Conservation (phyloP, 2,113 vertebrate species). For the Coregonus clupeaformis region DNA sequence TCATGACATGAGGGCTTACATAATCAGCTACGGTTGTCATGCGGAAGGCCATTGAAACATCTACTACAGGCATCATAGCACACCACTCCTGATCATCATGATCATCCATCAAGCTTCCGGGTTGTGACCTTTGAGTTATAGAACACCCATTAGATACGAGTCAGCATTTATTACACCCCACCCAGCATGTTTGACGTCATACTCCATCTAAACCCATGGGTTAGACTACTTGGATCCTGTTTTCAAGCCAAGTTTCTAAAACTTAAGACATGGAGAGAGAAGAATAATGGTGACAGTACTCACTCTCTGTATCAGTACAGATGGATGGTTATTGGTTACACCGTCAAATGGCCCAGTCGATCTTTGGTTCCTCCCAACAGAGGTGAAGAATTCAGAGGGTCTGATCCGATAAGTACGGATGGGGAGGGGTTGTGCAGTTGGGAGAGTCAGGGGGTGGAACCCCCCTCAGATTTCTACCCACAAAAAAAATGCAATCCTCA, state of each 20-base stretch:
- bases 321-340: no score
- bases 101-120: background rate
- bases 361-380: slow-evolving; percentile 5
- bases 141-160: background rate
- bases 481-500: no score
- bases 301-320: slow-evolving; percentile 34
- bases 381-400: slow-evolving; percentile 15
- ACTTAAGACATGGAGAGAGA: background rate
- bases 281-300: slow-evolving; percentile 26
- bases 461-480: no score
- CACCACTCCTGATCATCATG: background rate
- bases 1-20: slow-evolving; percentile 6
- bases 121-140: slow-evolving; percentile 5
- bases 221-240: no score
- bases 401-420: background rate
- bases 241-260: no score
- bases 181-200: no score
- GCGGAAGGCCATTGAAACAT: slow-evolving; percentile 19
- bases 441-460: slow-evolving; percentile 18
- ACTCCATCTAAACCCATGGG: no score
- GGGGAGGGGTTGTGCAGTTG: background rate
- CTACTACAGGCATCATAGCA: background rate
- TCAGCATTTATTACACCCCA: background rate
- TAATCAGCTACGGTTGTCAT: slow-evolving; percentile 34
- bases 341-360: slow-evolving; percentile 4